Percentiles rank a stretch among this genome's conserved stretches.
Evolutionary conservation across 2,113 vertebrate genomes (phyloP).

Genomic region (Gracilinanus agilis): DNA sequence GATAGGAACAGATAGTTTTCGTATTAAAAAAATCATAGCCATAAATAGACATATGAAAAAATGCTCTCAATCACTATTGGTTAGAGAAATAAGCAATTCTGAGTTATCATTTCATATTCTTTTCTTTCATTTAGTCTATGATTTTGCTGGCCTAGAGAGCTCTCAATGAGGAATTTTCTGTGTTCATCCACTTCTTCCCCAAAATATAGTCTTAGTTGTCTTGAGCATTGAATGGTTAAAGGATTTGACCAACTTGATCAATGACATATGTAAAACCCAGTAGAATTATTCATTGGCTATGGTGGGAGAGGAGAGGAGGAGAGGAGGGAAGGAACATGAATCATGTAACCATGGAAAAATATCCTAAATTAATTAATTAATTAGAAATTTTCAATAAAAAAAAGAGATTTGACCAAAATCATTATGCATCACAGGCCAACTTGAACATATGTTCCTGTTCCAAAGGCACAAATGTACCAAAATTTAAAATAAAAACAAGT

Average conservation of each 20-base stretch:
- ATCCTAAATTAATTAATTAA: too few relatives aligned
- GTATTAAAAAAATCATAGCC: too few relatives aligned
- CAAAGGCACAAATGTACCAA: not conserved
- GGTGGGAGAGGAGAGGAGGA: too few relatives aligned
- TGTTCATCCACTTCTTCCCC: not conserved
- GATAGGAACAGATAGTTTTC: too few relatives aligned
- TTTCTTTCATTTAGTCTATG: not conserved
- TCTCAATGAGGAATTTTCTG: not conserved
- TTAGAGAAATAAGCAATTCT: too few relatives aligned
- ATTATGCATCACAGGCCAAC: not conserved
- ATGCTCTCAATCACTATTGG: too few relatives aligned
- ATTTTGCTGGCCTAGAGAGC: not conserved
- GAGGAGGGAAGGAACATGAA: too few relatives aligned
- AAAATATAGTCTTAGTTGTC: not conserved
- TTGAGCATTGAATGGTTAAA: not conserved
- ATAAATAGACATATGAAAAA: too few relatives aligned
- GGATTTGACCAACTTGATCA: not conserved
- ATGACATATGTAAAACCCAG: too few relatives aligned
- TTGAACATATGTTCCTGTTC: not conserved
- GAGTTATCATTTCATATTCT: not conserved
- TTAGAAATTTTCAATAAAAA: too few relatives aligned
- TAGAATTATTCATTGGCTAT: too few relatives aligned
- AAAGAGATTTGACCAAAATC: not conserved
- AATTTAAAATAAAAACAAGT: not conserved
- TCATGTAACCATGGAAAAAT: too few relatives aligned